phyloP scores from a whole-genome alignment of 2,888 invertebrate genomes.

The Achlya flavicornis region DNA sequence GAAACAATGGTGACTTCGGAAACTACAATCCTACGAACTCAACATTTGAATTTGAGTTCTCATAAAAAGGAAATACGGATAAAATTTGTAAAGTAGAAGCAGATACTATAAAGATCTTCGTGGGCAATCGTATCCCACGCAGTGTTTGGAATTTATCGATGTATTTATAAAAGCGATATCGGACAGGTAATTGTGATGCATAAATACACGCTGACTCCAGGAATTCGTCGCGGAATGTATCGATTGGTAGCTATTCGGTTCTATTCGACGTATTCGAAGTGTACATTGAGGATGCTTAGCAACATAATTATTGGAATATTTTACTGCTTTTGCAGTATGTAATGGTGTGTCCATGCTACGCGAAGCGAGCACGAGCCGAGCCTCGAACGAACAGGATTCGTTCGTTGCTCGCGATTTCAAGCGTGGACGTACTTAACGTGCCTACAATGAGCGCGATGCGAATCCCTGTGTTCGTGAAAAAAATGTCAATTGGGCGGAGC shows the following conservation, averaged over 20 bases:
- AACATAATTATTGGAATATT: neutral
- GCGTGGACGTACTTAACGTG: no score
- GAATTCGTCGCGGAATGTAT: constrained; percentile 8
- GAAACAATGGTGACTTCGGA: constrained; percentile 64
- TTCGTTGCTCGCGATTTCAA: no score
- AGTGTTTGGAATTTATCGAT: constrained; percentile 41
- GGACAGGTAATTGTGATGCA: constrained; percentile 14
- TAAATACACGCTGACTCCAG: constrained; percentile 12
- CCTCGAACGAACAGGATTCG: no score
- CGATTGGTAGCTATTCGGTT: constrained; percentile 9
- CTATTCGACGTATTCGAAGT: neutral
- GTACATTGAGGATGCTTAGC: no score
- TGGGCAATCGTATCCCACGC: constrained; percentile 43
- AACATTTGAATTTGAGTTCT: neutral
- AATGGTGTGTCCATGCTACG: no score
- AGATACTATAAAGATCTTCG: constrained; percentile 35
- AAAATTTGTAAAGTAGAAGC: constrained; percentile 21
- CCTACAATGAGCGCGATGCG: no score
- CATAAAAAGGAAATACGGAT: neutral
- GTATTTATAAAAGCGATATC: constrained; percentile 39
- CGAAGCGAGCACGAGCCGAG: no score
- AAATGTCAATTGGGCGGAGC: no score
- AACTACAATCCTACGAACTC: constrained; percentile 32
- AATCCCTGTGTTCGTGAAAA: no score
- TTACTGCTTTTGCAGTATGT: neutral